Evolutionary conservation across 2,797 vertebrate species (phyloP), one percentile per base, ranked within the genome.

Genomic region (Sebastiscus tertius): DNA sequence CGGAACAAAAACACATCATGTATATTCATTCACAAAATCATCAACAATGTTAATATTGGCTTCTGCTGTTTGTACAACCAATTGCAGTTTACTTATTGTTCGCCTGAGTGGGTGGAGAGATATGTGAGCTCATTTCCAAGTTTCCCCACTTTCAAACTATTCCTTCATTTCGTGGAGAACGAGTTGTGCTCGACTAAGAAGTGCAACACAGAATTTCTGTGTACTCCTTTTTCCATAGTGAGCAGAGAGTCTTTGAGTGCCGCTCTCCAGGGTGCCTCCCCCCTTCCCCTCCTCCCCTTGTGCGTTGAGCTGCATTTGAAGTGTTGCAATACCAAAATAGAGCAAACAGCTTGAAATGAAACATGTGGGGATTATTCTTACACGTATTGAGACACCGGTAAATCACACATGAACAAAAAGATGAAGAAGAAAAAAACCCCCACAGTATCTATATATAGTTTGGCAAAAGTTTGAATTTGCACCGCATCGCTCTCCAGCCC

Each of bases 251-350:
- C 87, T 93, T 82, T 89, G 84, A 90, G 81, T 42, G 16, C 65
- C 12, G 75, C 92, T 94, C 93, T 82, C 90, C 90, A 69, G 92
- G 88, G 91, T 85, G 82, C 77, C 77, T 16, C 16, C 79, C 67
- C 36, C 24, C 36, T 55, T 22, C 60, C 83, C 69, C 34, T 5
- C 6, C 34, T 29, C 26, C 75, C 65, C 82, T 83, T 81, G 87
- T 79, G 79, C 49, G 61, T 79, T 49, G 86, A 84, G 82, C 82
- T 92, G 83, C 84, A 93, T 88, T 85, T 93, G 88, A 95, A 92
- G 90, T 86, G 81, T 76, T 87, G 88, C 84, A 82, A 84, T 82
- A 90, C 89, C 71, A 85, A 93, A 93, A 92, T 91, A 93, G 88
- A 91, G 87, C 87, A 92, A 93, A 93, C 89, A 72, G 86, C 88